phyloP scores from a whole-genome alignment of 1,140 invertebrate species.

The Mactra quadrangularis region DNA sequence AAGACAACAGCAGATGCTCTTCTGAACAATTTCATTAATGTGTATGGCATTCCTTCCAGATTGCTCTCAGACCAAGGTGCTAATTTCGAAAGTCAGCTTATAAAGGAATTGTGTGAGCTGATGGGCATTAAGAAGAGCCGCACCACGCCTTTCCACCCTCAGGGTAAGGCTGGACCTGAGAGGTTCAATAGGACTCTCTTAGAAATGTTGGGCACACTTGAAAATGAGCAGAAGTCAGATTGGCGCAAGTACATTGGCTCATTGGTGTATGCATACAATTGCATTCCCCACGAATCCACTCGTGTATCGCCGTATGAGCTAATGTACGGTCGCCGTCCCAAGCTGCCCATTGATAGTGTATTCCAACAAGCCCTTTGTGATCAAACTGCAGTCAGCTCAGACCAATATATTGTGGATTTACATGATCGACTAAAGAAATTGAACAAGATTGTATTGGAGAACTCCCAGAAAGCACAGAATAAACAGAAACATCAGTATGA shows the following conservation, averaged over 20 bases:
- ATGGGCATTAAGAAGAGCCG: conserved; percentile 27
- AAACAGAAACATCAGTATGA: conserved; percentile 43
- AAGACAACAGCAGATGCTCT: too few relatives aligned
- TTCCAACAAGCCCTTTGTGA: too few relatives aligned
- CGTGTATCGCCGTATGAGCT: conserved; percentile 47
- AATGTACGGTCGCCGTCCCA: conserved; percentile 60
- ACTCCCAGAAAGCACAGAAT: background rate
- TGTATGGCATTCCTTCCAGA: conserved; percentile 13
- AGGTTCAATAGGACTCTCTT: conserved; percentile 43
- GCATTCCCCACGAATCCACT: conserved; percentile 56
- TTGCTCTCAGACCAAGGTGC: conserved; percentile 26
- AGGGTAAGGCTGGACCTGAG: conserved; percentile 23
- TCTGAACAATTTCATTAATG: too few relatives aligned
- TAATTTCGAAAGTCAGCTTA: conserved; percentile 33
- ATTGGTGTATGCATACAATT: conserved; percentile 60
- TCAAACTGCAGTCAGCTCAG: background rate
- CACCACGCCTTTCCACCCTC: conserved; percentile 50
- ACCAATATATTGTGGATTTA: background rate
- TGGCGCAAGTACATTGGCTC: conserved; percentile 49
- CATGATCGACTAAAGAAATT: background rate
- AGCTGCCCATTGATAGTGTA: conserved; percentile 17
- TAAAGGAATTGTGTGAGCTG: conserved; percentile 48
- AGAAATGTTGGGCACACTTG: conserved; percentile 51
- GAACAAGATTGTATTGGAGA: background rate
- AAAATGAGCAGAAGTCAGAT: conserved; percentile 37